A percentile compares a stretch with the other conserved stretches of the same genome.
phyloP scores from a whole-genome alignment of 1,140 invertebrate species.

The Drosophila mauritiana region DNA sequence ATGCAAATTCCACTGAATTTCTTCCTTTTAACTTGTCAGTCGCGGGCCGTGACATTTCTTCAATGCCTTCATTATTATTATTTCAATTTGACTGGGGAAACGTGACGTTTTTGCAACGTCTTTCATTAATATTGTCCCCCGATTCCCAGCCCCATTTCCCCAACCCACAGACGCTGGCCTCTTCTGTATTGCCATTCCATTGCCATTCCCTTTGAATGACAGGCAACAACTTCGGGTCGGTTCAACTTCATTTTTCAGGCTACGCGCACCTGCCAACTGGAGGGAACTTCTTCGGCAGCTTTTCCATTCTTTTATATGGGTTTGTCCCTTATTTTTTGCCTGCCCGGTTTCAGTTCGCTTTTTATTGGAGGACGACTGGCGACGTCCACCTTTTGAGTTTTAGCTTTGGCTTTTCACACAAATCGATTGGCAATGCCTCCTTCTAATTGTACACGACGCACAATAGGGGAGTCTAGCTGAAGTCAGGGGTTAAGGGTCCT shows the following conservation, averaged over 20 bases:
- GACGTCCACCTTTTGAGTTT: constrained; percentile 73
- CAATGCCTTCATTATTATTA: constrained; percentile 65
- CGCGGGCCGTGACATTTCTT: constrained; percentile 51
- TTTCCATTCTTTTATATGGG: constrained; percentile 41
- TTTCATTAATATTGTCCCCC: constrained; percentile 59
- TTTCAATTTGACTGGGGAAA: constrained; percentile 58
- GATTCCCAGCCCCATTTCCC: constrained; percentile 18
- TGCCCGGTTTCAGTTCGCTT: constrained; percentile 12
- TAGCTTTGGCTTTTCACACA: constrained; percentile 76
- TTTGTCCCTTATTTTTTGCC: constrained; percentile 23
- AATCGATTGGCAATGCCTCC: constrained; percentile 82
- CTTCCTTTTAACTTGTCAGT: constrained; percentile 25
- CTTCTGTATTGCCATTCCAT: constrained; percentile 36
- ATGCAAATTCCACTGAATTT: constrained; percentile 44
- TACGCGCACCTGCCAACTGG: constrained; percentile 69
- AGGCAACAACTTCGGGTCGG: constrained; percentile 67
- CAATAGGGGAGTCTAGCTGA: constrained; percentile 50
- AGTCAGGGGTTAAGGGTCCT: constrained; percentile 14
- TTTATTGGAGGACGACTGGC: constrained; percentile 43
- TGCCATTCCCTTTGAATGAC: constrained; percentile 56
- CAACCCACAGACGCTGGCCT: constrained; percentile 1
- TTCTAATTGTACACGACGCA: constrained; percentile 78
- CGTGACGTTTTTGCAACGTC: constrained; percentile 63
- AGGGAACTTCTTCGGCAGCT: constrained; percentile 45
- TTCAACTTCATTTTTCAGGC: constrained; percentile 78